Evolutionary conservation across 2,113 vertebrate genomes (phyloP), one percentile per base, ranked within the genome.

Genomic region (Sapajus apella): DNA sequence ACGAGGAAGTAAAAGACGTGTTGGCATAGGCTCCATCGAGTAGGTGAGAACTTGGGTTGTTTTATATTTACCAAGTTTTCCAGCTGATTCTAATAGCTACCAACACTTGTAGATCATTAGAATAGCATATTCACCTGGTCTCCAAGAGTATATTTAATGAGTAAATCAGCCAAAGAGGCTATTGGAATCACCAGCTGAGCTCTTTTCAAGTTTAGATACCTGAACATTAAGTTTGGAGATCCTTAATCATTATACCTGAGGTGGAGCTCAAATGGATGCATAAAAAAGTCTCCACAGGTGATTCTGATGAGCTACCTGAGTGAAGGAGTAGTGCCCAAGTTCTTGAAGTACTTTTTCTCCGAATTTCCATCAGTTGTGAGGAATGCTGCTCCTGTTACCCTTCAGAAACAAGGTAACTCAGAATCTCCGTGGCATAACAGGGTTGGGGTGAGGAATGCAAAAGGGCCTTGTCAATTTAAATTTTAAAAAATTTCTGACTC

Each of bases 391-490:
- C 7, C 47, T 21, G 21, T 47, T 25, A 30, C 82, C 20, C 9
- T 40, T 68, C 13, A 94, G 45, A 8, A 84, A 85, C 11, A 68
- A 68, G 11, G 27, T 58, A 8, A 23, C 35, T n/a, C 3, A 23
- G 40, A 35, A 18, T 45, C 76, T 68, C n/a, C 45, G 30, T 37
- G 16, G 10, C 3, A 13, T 21, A 79, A 6, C 61, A 72, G 32
- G 0, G 37, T 58, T 6, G 17, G 12, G 9, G 18, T n/a, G 5
- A 50, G 1, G 10, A 7, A 27, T 7, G 30, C 2, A 32, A 32
- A 1, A 17, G 45, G 40, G 0, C 37, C 3, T n/a, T 81, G 11
- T 64, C 58, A 70, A 77, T 30, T 47, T 76, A 76, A 76, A 47
- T 30, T 76, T 30, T 9, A 17, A 76, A 45, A 45, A 87, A n/a